A percentile compares a stretch with the other conserved stretches of the same genome.
phyloP scores from a whole-genome alignment of 2,797 vertebrate genomes.

The Gambelia wislizenii region DNA sequence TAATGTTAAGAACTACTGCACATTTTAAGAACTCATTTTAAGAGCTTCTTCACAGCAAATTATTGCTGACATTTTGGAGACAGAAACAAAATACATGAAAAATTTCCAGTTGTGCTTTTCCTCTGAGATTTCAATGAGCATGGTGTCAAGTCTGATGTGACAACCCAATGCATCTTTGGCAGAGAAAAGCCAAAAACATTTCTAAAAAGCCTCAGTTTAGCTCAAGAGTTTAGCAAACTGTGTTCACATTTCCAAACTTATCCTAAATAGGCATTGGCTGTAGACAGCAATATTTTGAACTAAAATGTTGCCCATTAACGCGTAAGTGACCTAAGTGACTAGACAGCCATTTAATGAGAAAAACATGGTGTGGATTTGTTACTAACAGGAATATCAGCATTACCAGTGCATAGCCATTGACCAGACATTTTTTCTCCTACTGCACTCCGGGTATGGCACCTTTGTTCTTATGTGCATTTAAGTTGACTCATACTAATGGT shows the following conservation, averaged over 20 bases:
- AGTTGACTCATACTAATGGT: no score
- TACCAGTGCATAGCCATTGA: background rate
- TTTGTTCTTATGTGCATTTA: no score
- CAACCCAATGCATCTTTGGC: background rate
- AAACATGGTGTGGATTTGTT: background rate
- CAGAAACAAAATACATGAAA: conserved; percentile 9
- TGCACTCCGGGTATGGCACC: background rate
- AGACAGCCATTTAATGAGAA: background rate
- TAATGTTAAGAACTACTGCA: background rate
- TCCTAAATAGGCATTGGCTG: background rate
- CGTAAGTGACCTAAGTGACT: background rate
- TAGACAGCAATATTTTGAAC: conserved; percentile 19
- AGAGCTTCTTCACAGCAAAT: conserved; percentile 32
- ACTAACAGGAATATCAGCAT: no score
- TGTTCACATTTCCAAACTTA: background rate
- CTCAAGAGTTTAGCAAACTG: background rate
- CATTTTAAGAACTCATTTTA: background rate
- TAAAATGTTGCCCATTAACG: background rate
- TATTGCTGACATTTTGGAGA: background rate
- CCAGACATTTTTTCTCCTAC: background rate
- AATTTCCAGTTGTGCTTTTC: background rate
- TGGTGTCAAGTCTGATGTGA: conserved; percentile 10
- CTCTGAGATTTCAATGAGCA: conserved; percentile 4
- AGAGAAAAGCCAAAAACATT: background rate
- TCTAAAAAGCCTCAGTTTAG: background rate